Percentiles rank a stretch among this genome's conserved stretches.
Conservation (phyloP, 2,888 invertebrate species). For the Linyphia triangularis region DNA sequence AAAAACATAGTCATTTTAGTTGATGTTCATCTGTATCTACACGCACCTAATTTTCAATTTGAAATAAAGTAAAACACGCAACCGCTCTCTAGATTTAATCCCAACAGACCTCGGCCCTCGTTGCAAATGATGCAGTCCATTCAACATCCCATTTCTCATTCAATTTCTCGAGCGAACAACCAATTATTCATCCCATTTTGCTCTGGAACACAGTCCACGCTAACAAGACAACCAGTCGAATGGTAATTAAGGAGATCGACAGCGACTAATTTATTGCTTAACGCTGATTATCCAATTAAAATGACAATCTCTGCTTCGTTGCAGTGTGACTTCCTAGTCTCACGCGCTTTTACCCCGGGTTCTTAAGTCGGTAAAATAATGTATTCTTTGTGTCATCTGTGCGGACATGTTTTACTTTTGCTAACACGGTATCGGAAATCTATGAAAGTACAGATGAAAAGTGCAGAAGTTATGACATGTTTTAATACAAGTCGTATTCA, state of each 20-base stretch:
- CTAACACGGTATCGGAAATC: constrained; percentile 25
- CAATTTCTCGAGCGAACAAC: constrained; percentile 13
- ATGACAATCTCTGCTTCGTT: constrained; percentile 55
- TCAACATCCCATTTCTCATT: constrained; percentile 55
- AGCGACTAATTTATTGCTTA: constrained; percentile 62
- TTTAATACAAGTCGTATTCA: constrained; percentile 3
- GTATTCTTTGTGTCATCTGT: constrained; percentile 3
- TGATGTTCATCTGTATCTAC: no score
- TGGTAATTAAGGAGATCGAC: constrained; percentile 57
- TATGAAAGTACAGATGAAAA: neutral
- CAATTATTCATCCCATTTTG: constrained; percentile 57
- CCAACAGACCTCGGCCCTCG: constrained; percentile 20
- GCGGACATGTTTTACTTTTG: neutral
- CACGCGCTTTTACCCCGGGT: neutral
- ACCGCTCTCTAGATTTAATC: no score
- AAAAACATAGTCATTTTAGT: no score
- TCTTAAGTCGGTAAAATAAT: constrained; percentile 14
- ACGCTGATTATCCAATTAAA: constrained; percentile 69
- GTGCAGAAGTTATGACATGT: neutral
- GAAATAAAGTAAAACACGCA: no score
- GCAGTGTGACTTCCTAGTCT: neutral
- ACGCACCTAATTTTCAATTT: no score
- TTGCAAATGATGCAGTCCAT: constrained; percentile 11
- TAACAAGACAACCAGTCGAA: constrained; percentile 38
- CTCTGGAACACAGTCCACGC: constrained; percentile 22